Evolutionary conservation across 1,140 invertebrate species (phyloP).

Genomic region (Potamilus streckersoni): DNA sequence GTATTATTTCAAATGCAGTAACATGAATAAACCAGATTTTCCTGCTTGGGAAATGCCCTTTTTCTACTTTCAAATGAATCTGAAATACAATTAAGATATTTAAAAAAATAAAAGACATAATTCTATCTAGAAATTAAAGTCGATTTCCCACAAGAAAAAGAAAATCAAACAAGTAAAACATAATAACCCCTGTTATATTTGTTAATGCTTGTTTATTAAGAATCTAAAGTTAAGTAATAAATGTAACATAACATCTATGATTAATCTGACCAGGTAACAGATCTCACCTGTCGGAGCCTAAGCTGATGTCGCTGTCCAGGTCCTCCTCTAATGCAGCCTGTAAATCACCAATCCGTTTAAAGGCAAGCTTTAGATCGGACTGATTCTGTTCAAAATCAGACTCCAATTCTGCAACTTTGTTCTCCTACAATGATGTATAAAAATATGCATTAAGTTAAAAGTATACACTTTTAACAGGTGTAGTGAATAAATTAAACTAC

Average conservation of each 20-base stretch:
- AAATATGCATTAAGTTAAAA: too few relatives aligned
- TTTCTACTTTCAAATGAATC: too few relatives aligned
- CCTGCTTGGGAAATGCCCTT: too few relatives aligned
- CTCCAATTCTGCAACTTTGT: conserved; percentile 63
- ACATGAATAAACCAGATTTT: too few relatives aligned
- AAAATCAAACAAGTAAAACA: not conserved
- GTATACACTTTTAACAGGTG: not conserved
- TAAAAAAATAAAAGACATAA: too few relatives aligned
- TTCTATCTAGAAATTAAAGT: too few relatives aligned
- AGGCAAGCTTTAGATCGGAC: conserved; percentile 81
- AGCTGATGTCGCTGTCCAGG: conserved; percentile 61
- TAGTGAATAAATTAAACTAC: not conserved
- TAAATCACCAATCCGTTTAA: conserved; percentile 86
- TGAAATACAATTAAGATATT: too few relatives aligned
- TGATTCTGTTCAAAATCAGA: conserved; percentile 68
- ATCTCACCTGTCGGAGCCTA: conserved; percentile 46
- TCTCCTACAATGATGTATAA: conserved; percentile 53
- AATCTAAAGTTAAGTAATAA: not conserved
- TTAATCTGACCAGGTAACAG: not conserved
- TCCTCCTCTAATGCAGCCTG: conserved; percentile 84
- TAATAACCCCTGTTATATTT: not conserved
- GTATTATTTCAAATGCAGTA: too few relatives aligned
- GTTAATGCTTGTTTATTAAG: not conserved
- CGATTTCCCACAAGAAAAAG: not conserved
- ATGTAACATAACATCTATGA: not conserved